phyloP scores from a whole-genome alignment of 2,888 invertebrate genomes.

The Tenthredo livida region DNA sequence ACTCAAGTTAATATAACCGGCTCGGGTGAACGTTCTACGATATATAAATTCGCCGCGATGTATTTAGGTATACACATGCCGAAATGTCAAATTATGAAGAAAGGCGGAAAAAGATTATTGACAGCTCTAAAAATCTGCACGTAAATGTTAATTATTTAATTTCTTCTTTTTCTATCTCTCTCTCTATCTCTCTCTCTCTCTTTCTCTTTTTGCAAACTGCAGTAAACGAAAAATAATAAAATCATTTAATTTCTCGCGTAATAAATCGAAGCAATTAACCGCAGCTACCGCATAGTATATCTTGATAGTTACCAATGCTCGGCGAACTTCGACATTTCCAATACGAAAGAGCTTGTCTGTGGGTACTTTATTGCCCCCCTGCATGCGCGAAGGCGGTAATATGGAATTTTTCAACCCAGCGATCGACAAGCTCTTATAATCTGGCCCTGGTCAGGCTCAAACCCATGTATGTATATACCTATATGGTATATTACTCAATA shows the following conservation, averaged over 20 bases:
- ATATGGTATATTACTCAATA: slow-evolving; percentile 34
- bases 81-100: background rate
- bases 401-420: background rate
- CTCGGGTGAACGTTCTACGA: background rate
- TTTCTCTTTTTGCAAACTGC: background rate
- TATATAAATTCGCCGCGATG: background rate
- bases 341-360: background rate
- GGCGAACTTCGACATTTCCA: slow-evolving; percentile 22
- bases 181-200: too few relatives aligned
- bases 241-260: background rate
- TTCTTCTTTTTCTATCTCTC: background rate
- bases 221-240: background rate
- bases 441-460: background rate
- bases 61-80: background rate
- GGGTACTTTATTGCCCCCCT: background rate
- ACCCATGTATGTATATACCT: background rate
- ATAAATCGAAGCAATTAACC: background rate
- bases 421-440: background rate
- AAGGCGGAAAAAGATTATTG: background rate
- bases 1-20: background rate
- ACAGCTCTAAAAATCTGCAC: background rate
- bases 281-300: background rate
- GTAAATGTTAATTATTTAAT: background rate
- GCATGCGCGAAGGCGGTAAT: background rate
- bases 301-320: fast-evolving